Conservation (phyloP, 30 jellyfish, hydroid and myxozoan species). For the Kudoa iwatai region DNA sequence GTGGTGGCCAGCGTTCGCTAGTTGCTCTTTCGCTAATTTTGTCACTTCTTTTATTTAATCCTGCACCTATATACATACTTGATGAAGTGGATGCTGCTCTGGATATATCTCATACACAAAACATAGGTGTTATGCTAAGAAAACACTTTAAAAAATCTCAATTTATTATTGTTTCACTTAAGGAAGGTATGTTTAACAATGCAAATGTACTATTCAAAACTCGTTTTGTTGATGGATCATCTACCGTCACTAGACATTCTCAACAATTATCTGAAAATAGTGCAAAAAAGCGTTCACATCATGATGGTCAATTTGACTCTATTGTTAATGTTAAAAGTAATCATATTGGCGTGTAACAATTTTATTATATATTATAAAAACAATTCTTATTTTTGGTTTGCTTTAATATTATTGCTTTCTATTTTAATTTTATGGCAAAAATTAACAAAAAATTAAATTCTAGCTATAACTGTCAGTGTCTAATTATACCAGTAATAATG, state of each 20-base stretch:
- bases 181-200: constrained; percentile 85
- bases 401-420: too few relatives aligned
- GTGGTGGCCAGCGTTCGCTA: constrained; percentile 90
- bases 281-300: too few relatives aligned
- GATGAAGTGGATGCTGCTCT: constrained; percentile 98
- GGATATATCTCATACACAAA: constrained; percentile 86
- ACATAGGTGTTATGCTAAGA: constrained; percentile 77
- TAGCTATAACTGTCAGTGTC: too few relatives aligned
- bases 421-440: too few relatives aligned
- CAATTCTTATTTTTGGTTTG: too few relatives aligned
- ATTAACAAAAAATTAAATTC: too few relatives aligned
- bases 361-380: too few relatives aligned
- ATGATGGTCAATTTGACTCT: too few relatives aligned
- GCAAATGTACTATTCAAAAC: constrained; percentile 84
- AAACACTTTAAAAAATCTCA: constrained; percentile 68
- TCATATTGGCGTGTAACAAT: too few relatives aligned
- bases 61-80: constrained; percentile 83
- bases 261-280: too few relatives aligned
- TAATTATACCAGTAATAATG: too few relatives aligned
- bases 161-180: constrained; percentile 63
- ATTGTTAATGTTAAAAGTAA: too few relatives aligned
- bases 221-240: constrained; percentile 59
- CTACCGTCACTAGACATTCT: constrained; percentile 39
- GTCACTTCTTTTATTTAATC: constrained; percentile 56
- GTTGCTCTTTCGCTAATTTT: constrained; percentile 76